Evolutionary conservation across 1,140 invertebrate genomes (phyloP), one percentile per base, ranked within the genome.

Genomic region (Bombus pyrosoma): DNA sequence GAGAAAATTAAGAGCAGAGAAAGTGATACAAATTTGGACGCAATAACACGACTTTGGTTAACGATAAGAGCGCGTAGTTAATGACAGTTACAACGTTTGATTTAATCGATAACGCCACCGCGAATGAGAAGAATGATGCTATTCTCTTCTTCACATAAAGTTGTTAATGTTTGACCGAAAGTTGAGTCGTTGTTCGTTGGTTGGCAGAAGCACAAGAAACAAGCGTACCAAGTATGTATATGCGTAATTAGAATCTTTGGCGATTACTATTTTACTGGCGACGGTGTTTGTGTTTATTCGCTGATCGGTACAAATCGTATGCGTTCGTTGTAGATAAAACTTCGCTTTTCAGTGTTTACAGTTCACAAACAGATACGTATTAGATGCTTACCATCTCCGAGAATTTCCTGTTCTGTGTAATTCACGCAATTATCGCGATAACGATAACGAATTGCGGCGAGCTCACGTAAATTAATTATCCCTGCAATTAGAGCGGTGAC

Each of bases 401-500:
- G 47, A 53, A 53, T 22, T 53, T 53, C 47, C 47, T 8, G 18
- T 22, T 53, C 47, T 22, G 18, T 53, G 47, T 22, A 53, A 53
- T 53, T 43, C 10, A 15, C 43, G 32, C 8, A 59, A 34, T 75
- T 82, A 82, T 75, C 41, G 32, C 13, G 39, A 37, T 32, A 66
- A 74, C 71, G 64, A 62, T 62, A n/a, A 62, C 59, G 28, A 12
- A n/a, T 28, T n/a, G n/a, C 13, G 72, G 12, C 25, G 57, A 47
- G 18, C 41, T 76, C 15, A 18, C 25, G 71, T 66, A 83, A 75
- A 83, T 83, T 62, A 82, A 82, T 66, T 12, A 71, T 47, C 39
- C 32, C 47, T 37, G 81, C 72, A 76, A 66, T 83, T 76, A 83
- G 81, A 83, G 15, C 41, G 57, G 34, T 57, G 59, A 76, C 59